phyloP scores from a whole-genome alignment of 2,797 vertebrate species.

The Enteromius anoplus region DNA sequence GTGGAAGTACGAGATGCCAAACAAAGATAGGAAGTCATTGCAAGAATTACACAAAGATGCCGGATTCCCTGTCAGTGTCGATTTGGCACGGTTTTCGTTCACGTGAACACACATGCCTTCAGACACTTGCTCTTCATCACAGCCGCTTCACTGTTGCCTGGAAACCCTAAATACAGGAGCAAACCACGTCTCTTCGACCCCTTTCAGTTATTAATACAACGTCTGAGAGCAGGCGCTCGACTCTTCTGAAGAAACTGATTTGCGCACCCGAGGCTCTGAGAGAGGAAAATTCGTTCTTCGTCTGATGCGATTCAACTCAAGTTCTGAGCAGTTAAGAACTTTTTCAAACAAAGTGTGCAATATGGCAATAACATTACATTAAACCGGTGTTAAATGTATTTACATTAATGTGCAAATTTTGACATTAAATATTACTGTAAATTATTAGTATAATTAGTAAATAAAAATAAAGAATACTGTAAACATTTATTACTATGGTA shows the following conservation, averaged over 20 bases:
- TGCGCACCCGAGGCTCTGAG: not conserved
- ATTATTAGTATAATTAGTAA: not conserved
- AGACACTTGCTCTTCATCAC: conserved; percentile 38
- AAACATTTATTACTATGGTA: not conserved
- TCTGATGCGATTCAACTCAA: not conserved
- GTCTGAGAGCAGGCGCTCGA: not conserved
- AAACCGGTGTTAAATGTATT: not conserved
- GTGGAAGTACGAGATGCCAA: conserved; percentile 72
- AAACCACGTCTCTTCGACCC: conserved; percentile 3
- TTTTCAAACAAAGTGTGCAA: not conserved
- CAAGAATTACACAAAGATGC: conserved; percentile 73
- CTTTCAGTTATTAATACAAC: conserved; percentile 24
- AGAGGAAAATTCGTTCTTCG: not conserved
- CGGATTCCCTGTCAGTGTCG: conserved; percentile 56
- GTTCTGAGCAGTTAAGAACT: not conserved
- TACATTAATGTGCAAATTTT: no score
- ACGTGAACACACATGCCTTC: conserved; percentile 35
- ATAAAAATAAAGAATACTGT: not conserved
- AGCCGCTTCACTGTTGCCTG: conserved; percentile 46
- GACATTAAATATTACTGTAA: no score
- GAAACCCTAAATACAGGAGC: conserved; percentile 50
- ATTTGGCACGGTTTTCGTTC: conserved; percentile 61
- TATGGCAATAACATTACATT: not conserved
- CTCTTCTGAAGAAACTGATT: not conserved
- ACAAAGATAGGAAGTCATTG: conserved; percentile 87